These are phyloP conservation scores for Taxidea taxus DNA, from an alignment of 2,113 vertebrate species.

Conservation along the genomic window DNA sequence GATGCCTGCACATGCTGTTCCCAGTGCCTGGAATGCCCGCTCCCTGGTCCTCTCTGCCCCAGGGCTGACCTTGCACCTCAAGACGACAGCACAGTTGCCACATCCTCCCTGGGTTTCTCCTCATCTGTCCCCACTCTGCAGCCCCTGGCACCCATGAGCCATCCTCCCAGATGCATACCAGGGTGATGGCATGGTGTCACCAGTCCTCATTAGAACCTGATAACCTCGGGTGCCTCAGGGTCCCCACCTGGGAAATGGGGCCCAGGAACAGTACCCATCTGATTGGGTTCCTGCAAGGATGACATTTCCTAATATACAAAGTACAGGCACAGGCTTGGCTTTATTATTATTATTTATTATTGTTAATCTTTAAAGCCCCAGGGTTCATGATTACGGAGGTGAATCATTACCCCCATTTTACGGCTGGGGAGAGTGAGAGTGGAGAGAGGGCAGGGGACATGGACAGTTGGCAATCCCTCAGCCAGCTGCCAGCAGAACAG, in stretches of 20 bases:
- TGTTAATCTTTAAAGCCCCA: not conserved
- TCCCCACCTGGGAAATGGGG: not conserved
- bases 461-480: accelerated
- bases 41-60: not conserved
- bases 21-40: not conserved
- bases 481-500: not conserved
- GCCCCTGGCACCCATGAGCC: accelerated
- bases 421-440: not conserved
- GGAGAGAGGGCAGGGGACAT: accelerated
- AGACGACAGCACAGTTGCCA: accelerated
- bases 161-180: accelerated
- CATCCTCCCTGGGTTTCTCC: not conserved
- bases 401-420: not conserved
- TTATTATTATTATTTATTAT: no score
- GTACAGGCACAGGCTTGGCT: accelerated
- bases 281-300: not conserved
- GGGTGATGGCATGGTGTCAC: accelerated
- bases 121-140: accelerated
- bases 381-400: not conserved
- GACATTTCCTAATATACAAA: not conserved
- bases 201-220: not conserved
- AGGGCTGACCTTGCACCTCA: accelerated
- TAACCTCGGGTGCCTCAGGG: not conserved
- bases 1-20: accelerated
- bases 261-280: accelerated